Evolutionary conservation across 1,140 invertebrate genomes (phyloP), one percentile per base, ranked within the genome.

Genomic region (Cataglyphis hispanica): DNA sequence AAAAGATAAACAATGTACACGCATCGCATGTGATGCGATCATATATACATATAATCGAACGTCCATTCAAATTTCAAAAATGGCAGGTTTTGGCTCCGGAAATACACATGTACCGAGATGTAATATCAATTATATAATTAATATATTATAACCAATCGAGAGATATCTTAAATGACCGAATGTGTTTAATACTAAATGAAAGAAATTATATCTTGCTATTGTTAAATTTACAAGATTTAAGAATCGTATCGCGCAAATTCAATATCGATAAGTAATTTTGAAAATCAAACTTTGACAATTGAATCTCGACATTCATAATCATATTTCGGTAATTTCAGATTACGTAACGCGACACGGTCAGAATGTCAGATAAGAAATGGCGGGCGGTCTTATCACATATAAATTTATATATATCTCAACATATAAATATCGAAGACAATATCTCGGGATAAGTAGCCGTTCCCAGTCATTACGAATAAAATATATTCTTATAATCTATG

Each of bases 291-390:
- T 34, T 0, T 50, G 27, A 27, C 43, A 31, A 60, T 34, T 25
- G 25, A 70, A 46, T 46, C 40, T 13, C 4, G 40, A 53, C 1
- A 25, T 56, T 31, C 2, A 19, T 4, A 31, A 77, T 58, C 50
- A 84, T 75, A 63, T 50, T 77, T 60, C 8, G 70, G 50, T 31
- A 31, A 31, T 31, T 31, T 31, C 1, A 3, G 4, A 31, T 88
- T 87, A 88, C 74, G 50, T 88, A 88, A 84, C 11, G 27, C n/a
- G 27, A 66, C 1, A 16, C 46, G 16, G 13, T 50, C 16, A 50
- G 46, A 50, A 50, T 72, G 11, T 66, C 56, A 7, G 22, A 46
- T 53, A 22, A 60, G 11, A 64, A 22, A 56, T 10, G 19, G 53
- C 61, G 25, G 16, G 27, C 27, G 16, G 6, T 31, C 37, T 50